These are phyloP conservation scores for Micronycteris hirsuta DNA, from an alignment of 2,113 vertebrate species.

Conservation along the genomic window DNA sequence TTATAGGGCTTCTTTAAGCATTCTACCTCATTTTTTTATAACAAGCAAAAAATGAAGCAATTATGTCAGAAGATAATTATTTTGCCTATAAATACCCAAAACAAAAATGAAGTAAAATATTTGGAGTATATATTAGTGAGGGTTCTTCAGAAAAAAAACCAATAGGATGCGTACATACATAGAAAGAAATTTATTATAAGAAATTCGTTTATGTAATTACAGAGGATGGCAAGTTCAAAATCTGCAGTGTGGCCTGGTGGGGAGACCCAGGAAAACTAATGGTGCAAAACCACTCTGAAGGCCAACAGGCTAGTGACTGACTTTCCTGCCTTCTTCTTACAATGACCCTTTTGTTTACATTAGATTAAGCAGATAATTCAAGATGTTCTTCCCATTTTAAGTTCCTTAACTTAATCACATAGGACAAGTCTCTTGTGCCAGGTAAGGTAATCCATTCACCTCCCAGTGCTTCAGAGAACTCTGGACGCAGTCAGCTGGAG, in stretches of 20 bases:
- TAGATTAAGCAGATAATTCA: background rate
- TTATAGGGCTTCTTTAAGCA: background rate
- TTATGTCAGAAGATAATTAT: background rate
- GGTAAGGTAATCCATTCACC: background rate
- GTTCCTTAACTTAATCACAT: background rate
- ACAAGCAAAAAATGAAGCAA: background rate
- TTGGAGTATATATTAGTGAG: background rate
- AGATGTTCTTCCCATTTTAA: background rate
- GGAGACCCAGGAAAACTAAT: background rate
- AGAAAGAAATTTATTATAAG: background rate
- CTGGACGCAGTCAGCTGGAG: background rate
- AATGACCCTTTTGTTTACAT: background rate
- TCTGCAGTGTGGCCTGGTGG: background rate
- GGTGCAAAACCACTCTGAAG: background rate
- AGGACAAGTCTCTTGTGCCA: background rate
- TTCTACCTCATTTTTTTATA: background rate
- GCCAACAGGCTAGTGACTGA: background rate
- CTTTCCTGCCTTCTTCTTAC: background rate
- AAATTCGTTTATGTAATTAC: background rate
- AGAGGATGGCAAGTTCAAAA: background rate
- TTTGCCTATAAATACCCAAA: background rate
- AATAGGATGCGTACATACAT: background rate
- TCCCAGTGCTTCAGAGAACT: background rate
- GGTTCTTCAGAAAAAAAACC: background rate
- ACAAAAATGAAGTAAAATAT: slow-evolving; percentile 13